Conservation (phyloP, 2,888 invertebrate genomes). For the Adelognathus sp. region DNA sequence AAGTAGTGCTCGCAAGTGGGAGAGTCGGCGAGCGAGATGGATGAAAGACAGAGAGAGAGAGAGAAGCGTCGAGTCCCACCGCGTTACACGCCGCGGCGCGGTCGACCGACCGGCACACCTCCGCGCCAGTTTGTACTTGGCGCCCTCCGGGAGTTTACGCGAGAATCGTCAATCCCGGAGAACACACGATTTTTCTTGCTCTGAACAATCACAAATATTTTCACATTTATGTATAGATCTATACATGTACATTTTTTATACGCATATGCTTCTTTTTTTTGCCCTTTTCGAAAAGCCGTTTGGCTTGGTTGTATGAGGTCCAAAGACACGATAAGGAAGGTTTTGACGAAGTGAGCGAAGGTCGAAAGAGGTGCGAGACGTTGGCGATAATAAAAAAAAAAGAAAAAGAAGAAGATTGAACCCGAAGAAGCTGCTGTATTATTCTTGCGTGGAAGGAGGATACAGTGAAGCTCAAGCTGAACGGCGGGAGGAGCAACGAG, state of each 20-base stretch:
- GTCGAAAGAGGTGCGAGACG: slow-evolving; percentile 38
- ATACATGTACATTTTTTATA: not conserved
- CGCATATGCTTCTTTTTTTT: not conserved
- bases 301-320: slow-evolving; percentile 10
- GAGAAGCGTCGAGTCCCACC: slow-evolving; percentile 71
- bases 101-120: slow-evolving; percentile 70
- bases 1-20: slow-evolving; percentile 59
- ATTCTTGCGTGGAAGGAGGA: slow-evolving; percentile 48
- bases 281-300: not conserved
- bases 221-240: not conserved
- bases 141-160: slow-evolving; percentile 59
- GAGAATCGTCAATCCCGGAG: not conserved
- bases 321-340: slow-evolving; percentile 7
- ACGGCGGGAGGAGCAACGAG: slow-evolving; percentile 62
- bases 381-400: not conserved
- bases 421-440: slow-evolving; percentile 46
- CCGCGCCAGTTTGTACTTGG: slow-evolving; percentile 76
- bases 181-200: slow-evolving; percentile 3
- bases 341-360: slow-evolving; percentile 40
- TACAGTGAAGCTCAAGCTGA: slow-evolving; percentile 45
- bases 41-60: slow-evolving; percentile 56
- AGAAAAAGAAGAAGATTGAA: not conserved
- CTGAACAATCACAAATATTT: not conserved
- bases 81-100: slow-evolving; percentile 77
- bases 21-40: slow-evolving; percentile 52